A percentile compares a stretch with the other conserved stretches of the same genome.
Evolutionary conservation across 2,797 vertebrate species (phyloP).

Genomic region (Xyrichtys novacula): DNA sequence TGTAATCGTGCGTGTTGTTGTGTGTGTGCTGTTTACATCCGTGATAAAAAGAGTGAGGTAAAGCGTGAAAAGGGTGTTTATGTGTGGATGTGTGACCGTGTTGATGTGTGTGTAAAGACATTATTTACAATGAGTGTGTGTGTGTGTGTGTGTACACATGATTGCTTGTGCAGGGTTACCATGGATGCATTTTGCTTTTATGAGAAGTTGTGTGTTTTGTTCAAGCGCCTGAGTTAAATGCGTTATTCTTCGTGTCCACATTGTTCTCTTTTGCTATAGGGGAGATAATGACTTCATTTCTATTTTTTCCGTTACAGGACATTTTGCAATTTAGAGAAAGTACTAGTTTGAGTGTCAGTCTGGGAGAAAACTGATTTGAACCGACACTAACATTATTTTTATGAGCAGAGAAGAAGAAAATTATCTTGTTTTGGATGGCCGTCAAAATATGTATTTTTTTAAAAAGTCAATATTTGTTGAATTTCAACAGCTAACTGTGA

Average conservation of each 20-base stretch:
- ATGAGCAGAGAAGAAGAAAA: not conserved
- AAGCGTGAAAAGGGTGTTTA: conserved; percentile 22
- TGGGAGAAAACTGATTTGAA: not conserved
- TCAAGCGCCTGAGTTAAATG: not conserved
- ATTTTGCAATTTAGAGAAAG: not conserved
- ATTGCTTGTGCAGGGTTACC: conserved; percentile 8
- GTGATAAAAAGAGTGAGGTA: conserved; percentile 15
- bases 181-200: not conserved
- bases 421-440: not conserved
- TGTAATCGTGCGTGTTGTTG: not conserved
- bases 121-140: conserved; percentile 17
- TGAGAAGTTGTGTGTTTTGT: not conserved
- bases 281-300: not conserved
- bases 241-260: not conserved
- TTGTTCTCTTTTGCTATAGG: not conserved
- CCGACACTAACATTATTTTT: not conserved
- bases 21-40: conserved; percentile 25
- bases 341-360: not conserved
- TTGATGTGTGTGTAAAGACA: not conserved
- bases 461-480: no score
- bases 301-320: not conserved
- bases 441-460: no score
- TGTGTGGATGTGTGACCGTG: not conserved
- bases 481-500: no score
- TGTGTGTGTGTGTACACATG: not conserved